phyloP scores from a whole-genome alignment of 2,113 vertebrate genomes.

The Nicator chloris region DNA sequence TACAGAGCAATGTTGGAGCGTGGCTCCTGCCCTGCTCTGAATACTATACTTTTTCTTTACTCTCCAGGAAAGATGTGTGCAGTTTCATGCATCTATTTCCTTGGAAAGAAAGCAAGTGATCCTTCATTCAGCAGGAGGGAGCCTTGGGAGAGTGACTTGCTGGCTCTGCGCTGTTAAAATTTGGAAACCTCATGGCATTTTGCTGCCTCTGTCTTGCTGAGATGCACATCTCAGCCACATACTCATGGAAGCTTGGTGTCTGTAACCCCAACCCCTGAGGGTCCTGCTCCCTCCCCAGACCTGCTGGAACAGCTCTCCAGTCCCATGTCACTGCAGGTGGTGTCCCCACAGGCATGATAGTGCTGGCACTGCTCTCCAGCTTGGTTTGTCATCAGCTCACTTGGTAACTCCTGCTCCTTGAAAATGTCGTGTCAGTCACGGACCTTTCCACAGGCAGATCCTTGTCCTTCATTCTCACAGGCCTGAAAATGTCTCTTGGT shows the following conservation, averaged over 20 bases:
- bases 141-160: constrained; percentile 24
- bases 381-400: neutral
- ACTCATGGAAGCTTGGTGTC: neutral
- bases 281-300: neutral
- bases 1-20: neutral
- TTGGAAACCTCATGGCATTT: constrained; percentile 1
- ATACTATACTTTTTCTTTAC: constrained; percentile 27
- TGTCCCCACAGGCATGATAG: neutral
- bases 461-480: neutral
- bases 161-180: neutral
- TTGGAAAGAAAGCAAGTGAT: constrained; percentile 31
- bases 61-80: constrained; percentile 31
- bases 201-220: constrained; percentile 13
- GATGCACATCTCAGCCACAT: neutral
- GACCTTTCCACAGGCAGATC: neutral
- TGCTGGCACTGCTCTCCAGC: neutral
- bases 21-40: constrained; percentile 7
- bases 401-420: neutral
- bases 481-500: neutral
- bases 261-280: neutral
- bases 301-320: constrained; percentile 3
- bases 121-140: constrained; percentile 34
- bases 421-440: neutral
- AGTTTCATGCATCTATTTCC: constrained; percentile 46
- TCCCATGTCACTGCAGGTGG: neutral